Percentiles rank a stretch among this genome's conserved stretches.
Evolutionary conservation across 2,888 invertebrate genomes (phyloP).

Genomic region (Platycheirus rosarum): DNA sequence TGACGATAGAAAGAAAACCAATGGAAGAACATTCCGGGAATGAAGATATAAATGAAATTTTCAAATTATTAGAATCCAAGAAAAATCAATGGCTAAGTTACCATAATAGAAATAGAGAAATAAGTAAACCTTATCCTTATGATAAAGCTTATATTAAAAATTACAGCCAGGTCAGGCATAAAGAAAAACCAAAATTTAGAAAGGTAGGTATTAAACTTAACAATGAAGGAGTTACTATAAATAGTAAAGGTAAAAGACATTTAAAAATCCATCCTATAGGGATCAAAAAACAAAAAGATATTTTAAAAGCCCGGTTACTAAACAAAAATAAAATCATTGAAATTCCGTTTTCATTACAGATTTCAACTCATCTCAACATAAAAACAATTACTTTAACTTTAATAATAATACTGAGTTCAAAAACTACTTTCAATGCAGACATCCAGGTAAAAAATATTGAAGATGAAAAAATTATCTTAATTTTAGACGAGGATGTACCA

Average conservation of each 20-base stretch:
- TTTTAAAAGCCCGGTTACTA: background rate
- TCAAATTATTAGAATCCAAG: constrained; percentile 5
- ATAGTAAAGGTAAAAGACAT: background rate
- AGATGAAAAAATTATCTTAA: constrained; percentile 12
- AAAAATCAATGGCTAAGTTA: constrained; percentile 4
- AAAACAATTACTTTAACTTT: background rate
- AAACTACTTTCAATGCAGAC: background rate
- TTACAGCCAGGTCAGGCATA: no score
- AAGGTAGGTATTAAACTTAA: background rate
- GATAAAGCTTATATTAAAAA: background rate
- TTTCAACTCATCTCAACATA: constrained; percentile 7
- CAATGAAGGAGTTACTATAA: background rate
- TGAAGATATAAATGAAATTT: constrained; percentile 1
- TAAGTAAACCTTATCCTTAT: background rate
- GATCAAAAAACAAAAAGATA: constrained; percentile 1
- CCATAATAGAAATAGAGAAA: background rate
- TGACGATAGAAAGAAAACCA: constrained; percentile 20
- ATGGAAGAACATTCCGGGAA: constrained; percentile 9
- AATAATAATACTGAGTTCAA: background rate
- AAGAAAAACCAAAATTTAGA: background rate
- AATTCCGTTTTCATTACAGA: constrained; percentile 3
- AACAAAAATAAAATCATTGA: background rate
- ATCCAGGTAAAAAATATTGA: constrained; percentile 9
- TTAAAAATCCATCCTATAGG: constrained; percentile 5
- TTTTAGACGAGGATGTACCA: constrained; percentile 13